Evolutionary conservation across 1,140 invertebrate genomes (phyloP).

Genomic region (Chrysopa pallens): DNA sequence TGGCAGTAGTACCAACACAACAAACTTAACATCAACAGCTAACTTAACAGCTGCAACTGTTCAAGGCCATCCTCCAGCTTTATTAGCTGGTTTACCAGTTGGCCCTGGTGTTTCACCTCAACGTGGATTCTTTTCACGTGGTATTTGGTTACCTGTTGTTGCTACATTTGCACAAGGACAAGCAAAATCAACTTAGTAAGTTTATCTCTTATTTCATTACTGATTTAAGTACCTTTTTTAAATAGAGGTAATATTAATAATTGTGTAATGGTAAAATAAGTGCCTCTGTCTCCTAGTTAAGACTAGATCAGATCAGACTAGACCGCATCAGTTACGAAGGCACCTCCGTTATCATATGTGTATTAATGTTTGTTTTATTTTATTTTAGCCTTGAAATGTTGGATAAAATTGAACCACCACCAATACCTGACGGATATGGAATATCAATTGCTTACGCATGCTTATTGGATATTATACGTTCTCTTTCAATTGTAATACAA

Average conservation of each 20-base stretch:
- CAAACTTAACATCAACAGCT: too few species aligned
- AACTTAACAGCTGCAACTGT: conserved; percentile 11
- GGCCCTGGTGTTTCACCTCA: conserved; percentile 68
- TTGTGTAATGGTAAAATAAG: too few species aligned
- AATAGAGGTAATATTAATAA: too few species aligned
- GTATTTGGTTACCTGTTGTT: conserved; percentile 78
- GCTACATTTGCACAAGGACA: conserved; percentile 68
- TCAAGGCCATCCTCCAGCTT: conserved; percentile 44
- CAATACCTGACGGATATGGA: conserved; percentile 86
- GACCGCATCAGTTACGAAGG: too few species aligned
- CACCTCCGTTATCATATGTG: too few species aligned
- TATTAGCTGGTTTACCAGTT: conserved; percentile 47
- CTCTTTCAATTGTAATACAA: conserved; percentile 48
- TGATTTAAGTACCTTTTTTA: too few species aligned
- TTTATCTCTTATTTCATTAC: conserved; percentile 17
- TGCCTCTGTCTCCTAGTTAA: too few species aligned
- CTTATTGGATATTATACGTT: conserved; percentile 72
- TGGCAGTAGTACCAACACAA: not conserved
- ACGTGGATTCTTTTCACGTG: conserved; percentile 81
- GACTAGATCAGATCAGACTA: too few species aligned
- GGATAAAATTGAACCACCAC: conserved; percentile 85
- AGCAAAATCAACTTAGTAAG: conserved; percentile 77
- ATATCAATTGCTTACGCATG: conserved; percentile 88
- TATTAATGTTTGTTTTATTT: not conserved
- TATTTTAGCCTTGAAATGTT: conserved; percentile 71